Evolutionary conservation across 2,113 vertebrate genomes (phyloP).

Genomic region (Montifringilla adamsi): DNA sequence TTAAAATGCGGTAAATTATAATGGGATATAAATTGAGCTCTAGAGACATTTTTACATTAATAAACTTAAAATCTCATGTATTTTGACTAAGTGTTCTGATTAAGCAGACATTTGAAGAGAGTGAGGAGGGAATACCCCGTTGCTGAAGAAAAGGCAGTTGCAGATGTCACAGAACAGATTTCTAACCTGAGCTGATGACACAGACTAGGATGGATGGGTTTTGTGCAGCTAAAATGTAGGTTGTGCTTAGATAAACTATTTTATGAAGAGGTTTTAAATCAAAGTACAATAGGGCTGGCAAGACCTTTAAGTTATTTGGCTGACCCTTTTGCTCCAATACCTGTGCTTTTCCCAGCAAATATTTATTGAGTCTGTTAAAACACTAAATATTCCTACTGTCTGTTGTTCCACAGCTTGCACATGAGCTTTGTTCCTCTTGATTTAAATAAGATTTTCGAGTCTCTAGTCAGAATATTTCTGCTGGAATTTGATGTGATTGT

Average conservation of each 20-base stretch:
- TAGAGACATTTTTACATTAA: conserved; percentile 62
- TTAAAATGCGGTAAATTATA: conserved; percentile 69
- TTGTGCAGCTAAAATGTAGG: neutral
- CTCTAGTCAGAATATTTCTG: neutral
- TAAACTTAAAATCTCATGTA: conserved; percentile 56
- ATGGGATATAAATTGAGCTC: conserved; percentile 65
- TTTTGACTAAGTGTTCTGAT: conserved; percentile 49
- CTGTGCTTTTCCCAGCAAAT: neutral
- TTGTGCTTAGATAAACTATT: neutral
- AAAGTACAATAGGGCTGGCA: neutral
- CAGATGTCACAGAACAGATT: neutral
- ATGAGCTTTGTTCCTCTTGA: neutral
- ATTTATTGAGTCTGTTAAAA: neutral
- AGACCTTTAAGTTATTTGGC: neutral
- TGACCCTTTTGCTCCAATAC: neutral
- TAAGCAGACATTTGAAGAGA: conserved; percentile 49
- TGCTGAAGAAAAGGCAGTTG: neutral
- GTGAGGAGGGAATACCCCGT: neutral
- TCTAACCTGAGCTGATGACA: neutral
- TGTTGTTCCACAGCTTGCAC: neutral
- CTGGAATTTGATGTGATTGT: neutral
- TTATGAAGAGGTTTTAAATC: neutral
- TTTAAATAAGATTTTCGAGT: neutral
- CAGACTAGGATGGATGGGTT: neutral
- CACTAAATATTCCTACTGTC: neutral